Percentiles rank a stretch among this genome's conserved stretches.
phyloP scores from a whole-genome alignment of 1,140 invertebrate species.

The Platorchestia sp. region DNA sequence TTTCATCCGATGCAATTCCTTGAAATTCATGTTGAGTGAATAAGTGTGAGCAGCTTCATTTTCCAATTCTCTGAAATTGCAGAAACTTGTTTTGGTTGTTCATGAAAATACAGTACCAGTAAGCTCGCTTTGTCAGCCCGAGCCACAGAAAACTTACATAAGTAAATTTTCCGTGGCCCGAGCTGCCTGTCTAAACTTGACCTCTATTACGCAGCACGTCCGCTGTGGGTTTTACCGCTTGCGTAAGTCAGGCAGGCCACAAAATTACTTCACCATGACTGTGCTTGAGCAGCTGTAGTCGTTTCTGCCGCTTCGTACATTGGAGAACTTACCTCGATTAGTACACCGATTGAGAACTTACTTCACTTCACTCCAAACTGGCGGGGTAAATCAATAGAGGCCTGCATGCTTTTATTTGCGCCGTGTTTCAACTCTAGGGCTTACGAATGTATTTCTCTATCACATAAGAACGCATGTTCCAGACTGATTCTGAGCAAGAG shows the following conservation, averaged over 20 bases:
- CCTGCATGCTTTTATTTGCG: too few species aligned
- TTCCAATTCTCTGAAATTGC: neutral
- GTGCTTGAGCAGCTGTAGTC: neutral
- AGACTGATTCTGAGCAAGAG: too few species aligned
- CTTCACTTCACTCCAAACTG: too few species aligned
- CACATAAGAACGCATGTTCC: too few species aligned
- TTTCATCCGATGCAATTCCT: too few species aligned
- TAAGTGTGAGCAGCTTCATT: neutral
- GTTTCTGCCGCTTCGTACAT: neutral
- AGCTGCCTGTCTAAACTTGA: neutral
- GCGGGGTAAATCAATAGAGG: too few species aligned
- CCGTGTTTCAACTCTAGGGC: too few species aligned
- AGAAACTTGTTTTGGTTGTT: neutral
- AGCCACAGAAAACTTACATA: too few species aligned
- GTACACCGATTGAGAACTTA: too few species aligned
- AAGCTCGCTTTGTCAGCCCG: neutral
- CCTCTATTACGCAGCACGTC: neutral
- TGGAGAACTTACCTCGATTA: neutral
- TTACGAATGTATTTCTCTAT: too few species aligned
- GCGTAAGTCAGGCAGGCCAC: too few species aligned
- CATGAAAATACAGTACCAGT: neutral
- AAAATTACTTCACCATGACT: neutral
- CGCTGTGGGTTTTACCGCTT: neutral
- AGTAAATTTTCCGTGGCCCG: too few species aligned
- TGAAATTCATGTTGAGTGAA: neutral